Percentiles rank a stretch among this genome's conserved stretches.
These are phyloP conservation scores for Calliphora vicina DNA, from an alignment of 1,140 invertebrate species.

Conservation along the genomic window DNA sequence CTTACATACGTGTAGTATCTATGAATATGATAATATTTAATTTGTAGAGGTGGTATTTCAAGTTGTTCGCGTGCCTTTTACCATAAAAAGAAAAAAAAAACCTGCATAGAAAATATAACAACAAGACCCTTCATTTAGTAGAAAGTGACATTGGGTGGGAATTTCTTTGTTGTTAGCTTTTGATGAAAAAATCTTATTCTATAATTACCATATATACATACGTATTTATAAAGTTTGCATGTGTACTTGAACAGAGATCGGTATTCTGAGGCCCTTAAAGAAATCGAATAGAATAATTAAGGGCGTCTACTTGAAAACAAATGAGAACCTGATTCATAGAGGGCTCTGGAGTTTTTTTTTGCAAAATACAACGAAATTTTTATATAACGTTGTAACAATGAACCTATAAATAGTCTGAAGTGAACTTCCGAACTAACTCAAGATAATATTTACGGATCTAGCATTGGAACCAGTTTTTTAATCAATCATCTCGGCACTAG, in stretches of 20 bases:
- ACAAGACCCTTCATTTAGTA: slow-evolving; percentile 9
- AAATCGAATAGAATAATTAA: not conserved
- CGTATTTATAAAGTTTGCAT: not conserved
- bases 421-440: too few relatives aligned
- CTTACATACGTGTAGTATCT: not conserved
- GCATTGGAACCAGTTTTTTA: too few relatives aligned
- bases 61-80: slow-evolving; percentile 15
- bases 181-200: not conserved
- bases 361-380: too few relatives aligned
- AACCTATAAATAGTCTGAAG: too few relatives aligned
- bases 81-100: not conserved
- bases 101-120: not conserved
- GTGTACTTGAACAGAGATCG: not conserved
- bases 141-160: slow-evolving; percentile 12
- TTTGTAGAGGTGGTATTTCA: not conserved
- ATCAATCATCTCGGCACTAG: too few relatives aligned
- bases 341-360: too few relatives aligned
- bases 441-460: too few relatives aligned
- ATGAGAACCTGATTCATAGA: too few relatives aligned
- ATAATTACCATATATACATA: not conserved
- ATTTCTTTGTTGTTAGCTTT: not conserved
- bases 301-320: too few relatives aligned
- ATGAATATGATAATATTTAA: not conserved
- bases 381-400: too few relatives aligned
- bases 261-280: not conserved